These are phyloP conservation scores for Chiroxiphia lanceolata DNA, from an alignment of 2,797 vertebrate species.

Conservation along the genomic window DNA sequence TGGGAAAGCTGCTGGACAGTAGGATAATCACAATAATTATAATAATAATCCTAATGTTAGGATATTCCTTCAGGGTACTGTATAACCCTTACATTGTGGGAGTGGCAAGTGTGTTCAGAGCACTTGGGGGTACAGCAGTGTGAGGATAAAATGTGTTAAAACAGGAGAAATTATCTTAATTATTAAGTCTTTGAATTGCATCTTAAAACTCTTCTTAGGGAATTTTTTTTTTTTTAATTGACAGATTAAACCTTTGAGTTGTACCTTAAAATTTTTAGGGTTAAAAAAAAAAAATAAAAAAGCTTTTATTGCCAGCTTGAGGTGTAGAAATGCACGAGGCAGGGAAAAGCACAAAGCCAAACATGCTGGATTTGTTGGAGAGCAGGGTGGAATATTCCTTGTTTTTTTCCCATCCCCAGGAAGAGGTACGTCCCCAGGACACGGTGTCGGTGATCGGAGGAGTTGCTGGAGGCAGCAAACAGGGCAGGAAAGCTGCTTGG, in stretches of 20 bases:
- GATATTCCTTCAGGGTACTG: not conserved
- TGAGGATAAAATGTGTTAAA: fast-evolving
- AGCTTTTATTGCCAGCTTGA: fast-evolving
- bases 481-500: constrained; percentile 95
- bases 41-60: not conserved
- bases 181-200: not conserved
- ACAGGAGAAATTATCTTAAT: not conserved
- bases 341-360: not conserved
- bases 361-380: fast-evolving
- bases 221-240: no score
- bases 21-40: not conserved
- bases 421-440: constrained; percentile 98
- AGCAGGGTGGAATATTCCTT: fast-evolving
- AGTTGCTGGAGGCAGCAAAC: constrained; percentile 94
- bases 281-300: no score
- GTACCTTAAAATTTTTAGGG: fast-evolving
- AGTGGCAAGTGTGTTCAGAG: fast-evolving
- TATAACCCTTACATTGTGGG: not conserved
- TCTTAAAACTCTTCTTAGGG: not conserved
- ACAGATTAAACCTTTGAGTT: not conserved
- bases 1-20: not conserved
- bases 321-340: fast-evolving
- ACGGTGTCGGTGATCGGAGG: constrained; percentile 96
- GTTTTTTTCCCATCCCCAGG: constrained; percentile 69
- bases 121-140: not conserved